Conservation (phyloP, 2,888 invertebrate species). For the Rugalucina vietnamica region DNA sequence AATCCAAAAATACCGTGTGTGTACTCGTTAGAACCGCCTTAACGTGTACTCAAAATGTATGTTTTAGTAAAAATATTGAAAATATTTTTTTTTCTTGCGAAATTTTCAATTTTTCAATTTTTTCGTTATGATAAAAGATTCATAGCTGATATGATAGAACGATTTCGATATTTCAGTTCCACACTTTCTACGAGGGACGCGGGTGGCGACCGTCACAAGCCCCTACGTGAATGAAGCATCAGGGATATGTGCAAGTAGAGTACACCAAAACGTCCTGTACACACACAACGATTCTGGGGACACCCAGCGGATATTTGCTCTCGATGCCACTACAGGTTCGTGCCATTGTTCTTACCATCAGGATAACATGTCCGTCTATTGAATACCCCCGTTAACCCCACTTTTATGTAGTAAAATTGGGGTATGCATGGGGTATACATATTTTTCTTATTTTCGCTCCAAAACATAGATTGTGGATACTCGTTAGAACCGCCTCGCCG, state of each 20-base stretch:
- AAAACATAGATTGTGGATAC: too few relatives aligned
- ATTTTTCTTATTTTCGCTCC: too few relatives aligned
- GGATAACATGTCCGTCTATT: neutral
- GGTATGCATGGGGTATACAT: neutral
- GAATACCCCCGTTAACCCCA: too few relatives aligned
- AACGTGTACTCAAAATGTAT: too few relatives aligned
- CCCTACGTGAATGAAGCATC: constrained; percentile 61
- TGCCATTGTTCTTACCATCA: neutral
- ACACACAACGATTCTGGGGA: constrained; percentile 68
- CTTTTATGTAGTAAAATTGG: neutral
- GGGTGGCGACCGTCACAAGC: constrained; percentile 44
- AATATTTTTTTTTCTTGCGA: neutral
- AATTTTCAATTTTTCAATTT: neutral
- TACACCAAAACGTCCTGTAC: constrained; percentile 58
- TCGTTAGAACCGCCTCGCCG: neutral
- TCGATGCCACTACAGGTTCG: constrained; percentile 16
- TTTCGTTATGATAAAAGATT: neutral
- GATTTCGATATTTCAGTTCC: constrained; percentile 29
- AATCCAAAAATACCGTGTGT: too few relatives aligned
- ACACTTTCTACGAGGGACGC: constrained; percentile 36
- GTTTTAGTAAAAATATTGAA: too few relatives aligned
- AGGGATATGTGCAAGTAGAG: constrained; percentile 64
- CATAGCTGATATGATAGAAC: neutral
- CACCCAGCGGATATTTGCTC: constrained; percentile 60
- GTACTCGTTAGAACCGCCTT: too few relatives aligned